Percentiles rank a stretch among this genome's conserved stretches.
Conservation (phyloP, 2,888 invertebrate species). For the Blomia tropicalis region DNA sequence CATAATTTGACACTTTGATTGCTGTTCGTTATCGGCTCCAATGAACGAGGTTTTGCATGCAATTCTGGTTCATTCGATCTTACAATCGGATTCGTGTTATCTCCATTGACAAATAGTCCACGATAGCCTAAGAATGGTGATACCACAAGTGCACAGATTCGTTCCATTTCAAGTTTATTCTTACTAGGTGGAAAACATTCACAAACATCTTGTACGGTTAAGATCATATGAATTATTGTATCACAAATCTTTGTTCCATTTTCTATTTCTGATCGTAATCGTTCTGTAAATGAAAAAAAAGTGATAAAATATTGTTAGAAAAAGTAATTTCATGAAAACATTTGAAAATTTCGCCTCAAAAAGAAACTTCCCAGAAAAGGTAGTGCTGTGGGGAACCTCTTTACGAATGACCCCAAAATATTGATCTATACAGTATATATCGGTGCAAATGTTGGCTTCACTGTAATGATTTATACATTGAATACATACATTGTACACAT, state of each 20-base stretch:
- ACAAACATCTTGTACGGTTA: conserved; percentile 9
- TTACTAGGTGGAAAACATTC: conserved; percentile 22
- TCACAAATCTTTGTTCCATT: neutral
- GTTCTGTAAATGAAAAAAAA: neutral
- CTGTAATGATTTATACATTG: no score
- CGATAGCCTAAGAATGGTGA: conserved; percentile 21
- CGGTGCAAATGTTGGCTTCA: no score
- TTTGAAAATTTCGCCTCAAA: no score
- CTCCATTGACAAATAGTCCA: conserved; percentile 16
- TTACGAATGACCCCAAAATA: no score
- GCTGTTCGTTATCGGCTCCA: no score
- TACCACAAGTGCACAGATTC: conserved; percentile 14
- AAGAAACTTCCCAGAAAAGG: no score
- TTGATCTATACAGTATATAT: no score
- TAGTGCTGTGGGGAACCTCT: no score
- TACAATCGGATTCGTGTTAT: conserved; percentile 14
- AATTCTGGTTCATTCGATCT: conserved; percentile 16
- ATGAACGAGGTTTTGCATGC: neutral
- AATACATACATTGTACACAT: no score
- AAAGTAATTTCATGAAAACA: no score
- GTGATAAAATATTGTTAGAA: no score
- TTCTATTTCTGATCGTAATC: neutral
- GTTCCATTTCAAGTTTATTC: conserved; percentile 17
- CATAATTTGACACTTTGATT: neutral
- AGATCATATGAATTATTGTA: conserved; percentile 18